Percentiles rank a stretch among this genome's conserved stretches.
Conservation (phyloP, 2,888 invertebrate genomes). For the Leptinotarsa rubiginosa region DNA sequence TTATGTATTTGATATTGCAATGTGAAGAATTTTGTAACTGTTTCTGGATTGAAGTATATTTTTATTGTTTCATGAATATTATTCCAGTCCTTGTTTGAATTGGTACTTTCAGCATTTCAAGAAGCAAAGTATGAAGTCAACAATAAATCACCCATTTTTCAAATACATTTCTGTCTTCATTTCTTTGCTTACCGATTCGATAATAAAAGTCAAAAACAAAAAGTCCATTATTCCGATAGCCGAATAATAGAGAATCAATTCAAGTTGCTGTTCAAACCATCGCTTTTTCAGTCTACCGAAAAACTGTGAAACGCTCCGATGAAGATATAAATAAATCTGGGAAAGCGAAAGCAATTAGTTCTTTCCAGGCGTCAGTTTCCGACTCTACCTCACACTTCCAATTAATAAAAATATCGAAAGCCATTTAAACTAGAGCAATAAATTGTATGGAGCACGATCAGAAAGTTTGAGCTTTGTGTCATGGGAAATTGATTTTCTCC, state of each 20-base stretch:
- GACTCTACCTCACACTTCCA: conserved; percentile 1
- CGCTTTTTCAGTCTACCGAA: not conserved
- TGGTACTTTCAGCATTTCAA: too few relatives aligned
- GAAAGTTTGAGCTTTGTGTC: conserved; percentile 23
- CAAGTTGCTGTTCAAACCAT: not conserved
- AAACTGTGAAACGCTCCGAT: conserved; percentile 1
- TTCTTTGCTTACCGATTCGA: not conserved
- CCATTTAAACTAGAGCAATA: conserved; percentile 25
- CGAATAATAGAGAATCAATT: not conserved
- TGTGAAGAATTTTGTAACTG: too few relatives aligned
- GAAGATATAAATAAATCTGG: conserved; percentile 4
- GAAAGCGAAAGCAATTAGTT: conserved; percentile 11
- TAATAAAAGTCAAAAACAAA: not conserved
- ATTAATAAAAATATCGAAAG: conserved; percentile 23
- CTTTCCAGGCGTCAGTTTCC: not conserved
- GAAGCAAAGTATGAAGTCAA: too few relatives aligned
- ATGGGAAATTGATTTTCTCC: conserved; percentile 18
- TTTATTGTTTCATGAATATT: too few relatives aligned
- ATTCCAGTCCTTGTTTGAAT: too few relatives aligned
- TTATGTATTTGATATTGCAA: too few relatives aligned
- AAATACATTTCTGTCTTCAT: not conserved
- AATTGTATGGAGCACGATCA: conserved; percentile 17
- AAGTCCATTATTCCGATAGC: not conserved
- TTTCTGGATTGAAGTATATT: too few relatives aligned
- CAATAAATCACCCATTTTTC: too few relatives aligned